Evolutionary conservation across 2,888 invertebrate species (phyloP), one percentile per base, ranked within the genome.

Genomic region (Nebria salina): DNA sequence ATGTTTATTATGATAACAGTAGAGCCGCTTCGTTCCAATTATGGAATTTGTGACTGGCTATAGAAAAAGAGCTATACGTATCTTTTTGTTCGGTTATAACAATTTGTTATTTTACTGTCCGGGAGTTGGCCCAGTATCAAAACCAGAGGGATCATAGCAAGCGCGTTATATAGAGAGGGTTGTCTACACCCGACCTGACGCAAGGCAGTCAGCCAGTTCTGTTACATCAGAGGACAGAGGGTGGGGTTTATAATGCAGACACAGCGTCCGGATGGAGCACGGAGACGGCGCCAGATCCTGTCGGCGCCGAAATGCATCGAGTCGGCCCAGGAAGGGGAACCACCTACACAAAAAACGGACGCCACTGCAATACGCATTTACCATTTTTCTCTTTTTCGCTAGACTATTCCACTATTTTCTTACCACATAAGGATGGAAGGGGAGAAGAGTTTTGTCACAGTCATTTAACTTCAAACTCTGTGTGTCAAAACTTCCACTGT

Each of bases 21-120:
- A 13, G 41, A 25, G 75, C 75, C 75, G 75, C 75, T 75, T 20
- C n/a, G 15, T 73, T n/a, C 41, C 13, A 41, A 73, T 15, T 6
- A 15, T 42, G 73, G 3, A 72, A 43, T 41, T 20, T 20, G 25
- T 6, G 20, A 64, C 4, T 64, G 13, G 20, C 54, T 20, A 43
- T 64, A 65, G 75, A 80, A 80, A 79, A 80, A 80, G 70, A 68
- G 80, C 75, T 54, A 54, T 54, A 11, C 64, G 83, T 83, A 84
- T 85, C 86, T 86, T 86, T 86, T 85, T 85, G 85, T 83, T 82
- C 83, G 85, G 86, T 87, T 87, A 87, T 87, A 87, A 87, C 87
- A 87, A 87, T 87, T 87, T 87, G 87, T 87, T 87, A 87, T 87
- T 87, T 86, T 85, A 86, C 85, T 86, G 86, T 85, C 85, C 85